These are phyloP conservation scores for Sclerodermus sp. DNA, from an alignment of 2,888 invertebrate species.

Conservation along the genomic window DNA sequence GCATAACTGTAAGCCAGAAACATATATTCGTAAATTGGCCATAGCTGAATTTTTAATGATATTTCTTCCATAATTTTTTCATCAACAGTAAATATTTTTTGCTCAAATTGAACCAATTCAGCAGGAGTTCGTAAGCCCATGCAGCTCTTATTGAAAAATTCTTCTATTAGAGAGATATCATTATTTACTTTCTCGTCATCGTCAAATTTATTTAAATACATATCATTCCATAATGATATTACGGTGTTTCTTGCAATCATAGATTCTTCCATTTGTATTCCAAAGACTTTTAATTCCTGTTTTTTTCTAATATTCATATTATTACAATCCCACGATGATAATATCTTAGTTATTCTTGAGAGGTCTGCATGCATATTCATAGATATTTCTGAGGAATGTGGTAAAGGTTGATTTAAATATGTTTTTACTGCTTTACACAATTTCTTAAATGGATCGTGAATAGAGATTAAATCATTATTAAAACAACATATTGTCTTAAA, in stretches of 20 bases:
- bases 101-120: constrained; percentile 20
- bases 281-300: constrained; percentile 31
- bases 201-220: constrained; percentile 28
- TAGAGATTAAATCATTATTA: constrained; percentile 21
- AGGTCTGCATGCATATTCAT: constrained; percentile 26
- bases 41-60: constrained; percentile 55
- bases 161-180: constrained; percentile 21
- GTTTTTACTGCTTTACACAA: constrained; percentile 40
- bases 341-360: constrained; percentile 19
- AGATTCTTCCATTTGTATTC: constrained; percentile 26
- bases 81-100: constrained; percentile 3
- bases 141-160: constrained; percentile 19
- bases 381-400: constrained; percentile 34
- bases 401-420: constrained; percentile 30
- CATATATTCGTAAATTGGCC: constrained; percentile 65
- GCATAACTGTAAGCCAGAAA: constrained; percentile 52
- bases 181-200: constrained; percentile 10
- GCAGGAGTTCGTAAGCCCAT: constrained; percentile 20
- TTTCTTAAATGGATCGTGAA: constrained; percentile 40
- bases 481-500: constrained; percentile 36
- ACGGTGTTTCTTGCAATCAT: constrained; percentile 21
- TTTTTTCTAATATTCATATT: constrained; percentile 16
- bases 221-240: constrained; percentile 33
- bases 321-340: constrained; percentile 25
- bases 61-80: constrained; percentile 33